Conservation (phyloP, 2,888 invertebrate genomes). For the Scaptomyza polygonia region DNA sequence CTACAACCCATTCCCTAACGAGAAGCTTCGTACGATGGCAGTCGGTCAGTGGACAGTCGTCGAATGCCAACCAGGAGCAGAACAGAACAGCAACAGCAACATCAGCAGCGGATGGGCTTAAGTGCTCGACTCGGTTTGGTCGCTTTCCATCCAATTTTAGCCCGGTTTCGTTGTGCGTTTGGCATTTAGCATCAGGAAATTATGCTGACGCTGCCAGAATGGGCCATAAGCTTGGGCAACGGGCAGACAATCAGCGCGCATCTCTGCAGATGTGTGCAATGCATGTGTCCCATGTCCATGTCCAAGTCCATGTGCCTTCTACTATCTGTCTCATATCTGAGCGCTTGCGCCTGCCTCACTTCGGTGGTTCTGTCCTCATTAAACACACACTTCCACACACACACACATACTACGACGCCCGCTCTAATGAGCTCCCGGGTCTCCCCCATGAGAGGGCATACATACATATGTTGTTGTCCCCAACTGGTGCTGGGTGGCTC, state of each 20-base stretch:
- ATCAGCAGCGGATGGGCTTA: slow-evolving; percentile 66
- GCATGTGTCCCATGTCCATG: slow-evolving; percentile 26
- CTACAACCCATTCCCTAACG: slow-evolving; percentile 18
- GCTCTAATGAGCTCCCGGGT: slow-evolving; percentile 80
- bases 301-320: slow-evolving; percentile 28
- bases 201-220: slow-evolving; percentile 82
- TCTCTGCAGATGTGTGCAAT: slow-evolving; percentile 66
- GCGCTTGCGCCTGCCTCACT: slow-evolving; percentile 51
- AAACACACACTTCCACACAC: slow-evolving; percentile 45
- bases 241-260: slow-evolving; percentile 68
- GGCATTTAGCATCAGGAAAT: slow-evolving; percentile 83
- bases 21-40: slow-evolving; percentile 45
- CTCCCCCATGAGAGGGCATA: slow-evolving; percentile 54
- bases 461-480: slow-evolving; percentile 59
- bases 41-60: slow-evolving; percentile 57
- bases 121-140: slow-evolving; percentile 56
- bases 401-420: slow-evolving; percentile 33
- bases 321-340: slow-evolving; percentile 65
- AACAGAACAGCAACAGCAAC: slow-evolving; percentile 33
- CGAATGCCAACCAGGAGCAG: slow-evolving; percentile 32
- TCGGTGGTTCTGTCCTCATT: slow-evolving; percentile 57
- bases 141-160: slow-evolving; percentile 29
- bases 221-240: slow-evolving; percentile 39
- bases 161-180: slow-evolving; percentile 55
- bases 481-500: slow-evolving; percentile 10